Evolutionary conservation across 1,140 invertebrate species (phyloP), one percentile per base, ranked within the genome.

Genomic region (Epicauta chinensis): DNA sequence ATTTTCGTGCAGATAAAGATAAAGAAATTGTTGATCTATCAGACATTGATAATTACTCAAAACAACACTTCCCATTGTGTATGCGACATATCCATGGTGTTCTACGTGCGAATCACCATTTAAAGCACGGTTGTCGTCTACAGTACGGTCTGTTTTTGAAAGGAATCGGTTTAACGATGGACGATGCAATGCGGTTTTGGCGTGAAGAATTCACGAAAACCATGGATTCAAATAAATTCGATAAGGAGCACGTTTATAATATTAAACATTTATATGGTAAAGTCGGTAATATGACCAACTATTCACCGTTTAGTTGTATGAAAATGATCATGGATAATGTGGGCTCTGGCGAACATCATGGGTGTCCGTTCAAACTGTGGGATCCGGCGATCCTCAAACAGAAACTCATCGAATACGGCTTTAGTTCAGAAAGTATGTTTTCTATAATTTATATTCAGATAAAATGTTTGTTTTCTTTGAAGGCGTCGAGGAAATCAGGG

Each of bases 121-220:
- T 98, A 14, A 88, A 85, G 64, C 91, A 98, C 73, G 79, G 79
- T 49, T 91, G 89, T 0, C 81, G 97, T 44, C 74, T 94, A 60
- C 91, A 96, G 62, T 98, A 96, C 75, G 89, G 92, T 0, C 75
- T 98, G 10, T 99, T 97, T 67, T 71, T 99, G 1, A 99, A 99
- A 80, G 93, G 89, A 4, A 65, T 64, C 46, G 69, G 69, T 12
- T 45, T 71, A 15, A 53, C 41, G 12, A 69, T 63, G 50, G 67
- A 70, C 17, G 58, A 64, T 36, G 59, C 58, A 14, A 56, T 69
- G 47, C 51, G 80, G 51, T 97, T 96, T 69, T 99, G 93, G 89
- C 80, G 85, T 60, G 77, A 84, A 23, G 93, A 98, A 68, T 97
- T 99, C 62, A 86, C 82, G 2, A 92, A 94, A 72, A 82, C 79